Percentiles rank a stretch among this genome's conserved stretches.
These are phyloP conservation scores for Aphis craccivora DNA, from an alignment of 1,140 invertebrate species.

Conservation along the genomic window DNA sequence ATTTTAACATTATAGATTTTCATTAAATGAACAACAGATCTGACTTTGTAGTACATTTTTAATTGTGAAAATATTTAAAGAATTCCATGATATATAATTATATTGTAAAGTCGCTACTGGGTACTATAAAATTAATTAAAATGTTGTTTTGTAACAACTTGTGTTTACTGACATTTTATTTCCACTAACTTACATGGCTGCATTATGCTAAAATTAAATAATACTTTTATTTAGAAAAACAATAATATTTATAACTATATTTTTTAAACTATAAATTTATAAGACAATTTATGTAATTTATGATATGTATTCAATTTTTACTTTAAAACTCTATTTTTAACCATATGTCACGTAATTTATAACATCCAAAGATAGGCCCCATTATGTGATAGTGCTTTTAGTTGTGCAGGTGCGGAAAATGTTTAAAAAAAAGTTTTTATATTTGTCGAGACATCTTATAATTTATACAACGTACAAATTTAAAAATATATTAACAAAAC, in stretches of 20 bases:
- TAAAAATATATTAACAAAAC: background rate
- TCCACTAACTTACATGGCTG: background rate
- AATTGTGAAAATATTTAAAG: background rate
- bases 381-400: conserved; percentile 5
- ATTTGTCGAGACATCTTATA: conserved; percentile 4
- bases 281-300: conserved; percentile 1
- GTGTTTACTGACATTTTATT: conserved; percentile 13
- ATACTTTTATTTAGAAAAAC: conserved; percentile 18
- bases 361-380: background rate
- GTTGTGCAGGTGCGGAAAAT: background rate
- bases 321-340: conserved; percentile 19
- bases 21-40: background rate
- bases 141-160: background rate
- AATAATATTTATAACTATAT: background rate
- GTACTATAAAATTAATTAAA: conserved; percentile 21
- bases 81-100: background rate
- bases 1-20: background rate
- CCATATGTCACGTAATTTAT: conserved; percentile 9
- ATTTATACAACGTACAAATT: background rate
- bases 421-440: background rate
- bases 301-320: conserved; percentile 4
- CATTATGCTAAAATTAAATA: background rate
- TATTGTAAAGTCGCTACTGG: background rate
- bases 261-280: conserved; percentile 2
- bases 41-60: background rate